Evolutionary conservation across 2,113 vertebrate species (phyloP).

Genomic region (Malurus alboscapulatus): DNA sequence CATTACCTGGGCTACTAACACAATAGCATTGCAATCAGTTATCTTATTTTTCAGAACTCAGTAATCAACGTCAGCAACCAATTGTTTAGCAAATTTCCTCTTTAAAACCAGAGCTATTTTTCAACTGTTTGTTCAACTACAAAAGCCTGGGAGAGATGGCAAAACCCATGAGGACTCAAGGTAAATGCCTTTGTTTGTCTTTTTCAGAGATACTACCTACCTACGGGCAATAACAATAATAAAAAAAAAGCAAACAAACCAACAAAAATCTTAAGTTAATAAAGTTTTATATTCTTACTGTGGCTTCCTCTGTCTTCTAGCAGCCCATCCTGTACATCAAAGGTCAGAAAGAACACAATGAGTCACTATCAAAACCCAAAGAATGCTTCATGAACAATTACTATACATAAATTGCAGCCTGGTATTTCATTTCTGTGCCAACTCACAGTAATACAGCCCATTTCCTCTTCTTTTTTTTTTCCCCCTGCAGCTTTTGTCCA

Average conservation of each 20-base stretch:
- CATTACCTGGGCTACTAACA: background rate
- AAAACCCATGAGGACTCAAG: background rate
- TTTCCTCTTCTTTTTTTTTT: slow-evolving; percentile 36
- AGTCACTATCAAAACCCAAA: slow-evolving; percentile 64
- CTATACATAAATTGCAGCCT: slow-evolving; percentile 64
- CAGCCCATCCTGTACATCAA: slow-evolving; percentile 69
- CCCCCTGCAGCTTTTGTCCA: slow-evolving; percentile 57
- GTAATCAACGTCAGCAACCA: slow-evolving; percentile 42
- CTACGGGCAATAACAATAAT: background rate
- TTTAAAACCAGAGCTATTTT: slow-evolving; percentile 50
- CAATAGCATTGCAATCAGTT: background rate
- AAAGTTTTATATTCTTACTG: slow-evolving; percentile 64
- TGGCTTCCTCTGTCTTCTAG: slow-evolving; percentile 63
- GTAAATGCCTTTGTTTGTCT: background rate
- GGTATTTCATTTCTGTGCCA: slow-evolving; percentile 64
- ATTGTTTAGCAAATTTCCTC: slow-evolving; percentile 57
- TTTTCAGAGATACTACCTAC: background rate
- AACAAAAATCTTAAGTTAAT: slow-evolving; percentile 57
- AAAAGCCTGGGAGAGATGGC: background rate
- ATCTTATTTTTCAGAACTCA: slow-evolving; percentile 35
- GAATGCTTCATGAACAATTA: slow-evolving; percentile 68
- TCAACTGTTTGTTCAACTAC: slow-evolving; percentile 22
- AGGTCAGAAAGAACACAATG: slow-evolving; percentile 71
- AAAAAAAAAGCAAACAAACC: slow-evolving; percentile 7
- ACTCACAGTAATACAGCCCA: slow-evolving; percentile 54